Evolutionary conservation across 2,113 vertebrate species (phyloP).

Genomic region (Uropsilus gracilis): DNA sequence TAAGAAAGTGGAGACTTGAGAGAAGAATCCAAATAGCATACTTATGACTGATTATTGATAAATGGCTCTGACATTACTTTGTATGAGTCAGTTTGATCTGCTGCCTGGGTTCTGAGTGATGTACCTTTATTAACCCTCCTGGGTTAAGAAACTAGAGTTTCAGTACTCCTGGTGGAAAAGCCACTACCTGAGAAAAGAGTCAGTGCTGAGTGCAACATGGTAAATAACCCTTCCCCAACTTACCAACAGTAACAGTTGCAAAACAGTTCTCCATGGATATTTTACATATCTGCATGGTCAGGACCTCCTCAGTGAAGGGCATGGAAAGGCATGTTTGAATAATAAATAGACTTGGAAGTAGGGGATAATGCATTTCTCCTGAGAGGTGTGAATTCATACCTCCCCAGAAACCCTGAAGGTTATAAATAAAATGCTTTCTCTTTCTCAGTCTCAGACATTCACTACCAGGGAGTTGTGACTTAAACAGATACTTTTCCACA

Average conservation of each 20-base stretch:
- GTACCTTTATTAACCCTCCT: not conserved
- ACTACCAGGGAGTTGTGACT: not conserved
- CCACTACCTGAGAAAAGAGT: not conserved
- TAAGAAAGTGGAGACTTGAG: not conserved
- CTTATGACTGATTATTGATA: not conserved
- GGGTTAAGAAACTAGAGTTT: not conserved
- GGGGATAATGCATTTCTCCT: not conserved
- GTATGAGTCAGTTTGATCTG: not conserved
- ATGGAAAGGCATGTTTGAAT: not conserved
- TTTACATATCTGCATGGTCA: not conserved
- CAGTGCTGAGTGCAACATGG: not conserved
- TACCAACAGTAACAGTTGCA: not conserved
- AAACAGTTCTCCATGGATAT: not conserved
- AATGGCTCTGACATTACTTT: not conserved
- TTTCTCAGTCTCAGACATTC: not conserved
- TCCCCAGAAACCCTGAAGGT: not conserved
- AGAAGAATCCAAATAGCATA: not conserved
- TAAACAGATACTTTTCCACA: too few relatives aligned
- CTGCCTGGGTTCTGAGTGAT: too few relatives aligned
- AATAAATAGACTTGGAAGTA: not conserved
- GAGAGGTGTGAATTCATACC: not conserved
- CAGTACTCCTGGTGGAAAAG: not conserved
- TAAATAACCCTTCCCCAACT: not conserved
- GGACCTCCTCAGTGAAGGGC: not conserved
- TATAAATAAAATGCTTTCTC: not conserved